A percentile compares a stretch with the other conserved stretches of the same genome.
Conservation (phyloP, 1,140 invertebrate genomes). For the Coenobita brevimanus region DNA sequence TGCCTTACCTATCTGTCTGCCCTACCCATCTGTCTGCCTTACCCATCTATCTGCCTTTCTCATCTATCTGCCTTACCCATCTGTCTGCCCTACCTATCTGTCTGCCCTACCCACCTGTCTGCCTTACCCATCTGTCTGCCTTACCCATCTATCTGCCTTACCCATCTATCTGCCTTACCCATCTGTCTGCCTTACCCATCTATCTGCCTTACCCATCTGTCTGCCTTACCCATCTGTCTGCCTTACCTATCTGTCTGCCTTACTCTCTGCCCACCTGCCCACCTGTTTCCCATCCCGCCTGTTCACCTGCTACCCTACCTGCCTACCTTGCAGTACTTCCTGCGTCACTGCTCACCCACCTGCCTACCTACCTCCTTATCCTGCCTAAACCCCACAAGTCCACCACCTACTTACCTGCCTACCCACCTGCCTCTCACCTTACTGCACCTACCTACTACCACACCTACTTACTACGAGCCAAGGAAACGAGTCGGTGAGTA, state of each 20-base stretch:
- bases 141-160: neutral
- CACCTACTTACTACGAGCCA: neutral
- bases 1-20: neutral
- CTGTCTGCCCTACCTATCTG: neutral
- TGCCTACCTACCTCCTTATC: neutral
- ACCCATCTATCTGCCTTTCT: neutral
- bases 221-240: neutral
- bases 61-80: neutral
- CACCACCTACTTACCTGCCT: neutral
- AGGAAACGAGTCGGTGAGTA: too few relatives aligned
- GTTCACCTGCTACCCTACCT: too few relatives aligned
- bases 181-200: neutral
- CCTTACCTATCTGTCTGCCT: neutral
- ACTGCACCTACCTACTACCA: neutral
- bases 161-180: neutral
- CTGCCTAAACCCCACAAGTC: neutral
- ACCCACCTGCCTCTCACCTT: neutral
- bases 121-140: neutral
- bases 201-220: neutral
- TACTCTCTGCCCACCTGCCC: neutral
- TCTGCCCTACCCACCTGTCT: neutral
- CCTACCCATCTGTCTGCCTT: neutral
- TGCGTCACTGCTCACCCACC: neutral
- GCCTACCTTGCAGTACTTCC: too few relatives aligned
- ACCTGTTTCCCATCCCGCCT: neutral